Evolutionary conservation across 2,797 vertebrate species (phyloP).

Genomic region (Neostethus bicornis): DNA sequence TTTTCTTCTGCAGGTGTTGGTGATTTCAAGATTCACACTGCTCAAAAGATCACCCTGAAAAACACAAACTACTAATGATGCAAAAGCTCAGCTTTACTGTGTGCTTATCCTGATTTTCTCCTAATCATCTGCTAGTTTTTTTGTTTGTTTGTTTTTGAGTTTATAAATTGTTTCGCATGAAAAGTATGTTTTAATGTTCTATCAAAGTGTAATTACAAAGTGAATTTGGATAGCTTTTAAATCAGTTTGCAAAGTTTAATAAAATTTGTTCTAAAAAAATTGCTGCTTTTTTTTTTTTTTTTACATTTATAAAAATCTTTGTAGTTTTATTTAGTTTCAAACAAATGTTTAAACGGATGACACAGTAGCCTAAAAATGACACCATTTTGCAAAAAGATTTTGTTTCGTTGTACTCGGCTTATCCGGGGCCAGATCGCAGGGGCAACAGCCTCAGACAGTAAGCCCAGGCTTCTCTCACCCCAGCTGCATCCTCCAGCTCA

Average conservation of each 20-base stretch:
- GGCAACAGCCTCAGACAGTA: too few relatives aligned
- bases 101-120: conserved; percentile 20
- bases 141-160: too few relatives aligned
- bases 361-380: too few relatives aligned
- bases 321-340: background rate
- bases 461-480: too few relatives aligned
- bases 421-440: too few relatives aligned
- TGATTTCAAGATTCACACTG: conserved; percentile 81
- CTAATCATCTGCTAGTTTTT: conserved; percentile 4
- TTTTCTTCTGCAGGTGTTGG: conserved; percentile 78
- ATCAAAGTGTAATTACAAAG: conserved; percentile 18
- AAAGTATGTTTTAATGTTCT: conserved; percentile 1
- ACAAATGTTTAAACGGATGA: too few relatives aligned
- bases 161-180: conserved; percentile 3
- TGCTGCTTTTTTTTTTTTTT: conserved; percentile 23
- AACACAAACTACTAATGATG: conserved; percentile 77
- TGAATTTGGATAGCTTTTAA: conserved; percentile 12
- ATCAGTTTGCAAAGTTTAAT: conserved; percentile 9
- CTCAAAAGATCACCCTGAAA: conserved; percentile 83
- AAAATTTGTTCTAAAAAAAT: conserved; percentile 8
- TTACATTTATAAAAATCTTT: background rate
- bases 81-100: conserved; percentile 11
- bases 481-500: too few relatives aligned
- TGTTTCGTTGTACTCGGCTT: too few relatives aligned
- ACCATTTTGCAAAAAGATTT: too few relatives aligned